Base-by-base conservation (phyloP, 1,140 invertebrate genomes). In the Cydia pomonella region DNA sequence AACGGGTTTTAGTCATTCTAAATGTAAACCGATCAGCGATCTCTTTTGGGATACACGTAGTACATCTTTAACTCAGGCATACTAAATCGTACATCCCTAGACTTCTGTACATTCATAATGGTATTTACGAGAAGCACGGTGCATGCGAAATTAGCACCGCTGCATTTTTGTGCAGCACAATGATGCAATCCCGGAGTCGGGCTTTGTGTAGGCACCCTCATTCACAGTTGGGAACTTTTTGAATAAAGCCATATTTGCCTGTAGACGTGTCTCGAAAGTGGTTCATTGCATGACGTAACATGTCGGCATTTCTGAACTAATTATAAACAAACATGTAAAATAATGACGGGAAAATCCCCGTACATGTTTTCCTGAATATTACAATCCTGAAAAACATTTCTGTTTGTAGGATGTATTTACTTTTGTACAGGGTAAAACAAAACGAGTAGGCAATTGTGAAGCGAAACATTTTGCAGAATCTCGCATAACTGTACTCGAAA, bases 181-280 rank as follows among this genome's bases (percentile, higher is more conserved):
- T 87, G 85, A 89, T 83, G 84, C 80, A 89, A 92, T 90, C 82
- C 82, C 69, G 76, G 78, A 79, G 77, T 81, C 84, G 80, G 78
- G 80, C 86, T 91, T 87, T 90, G 84, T 89, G 75, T 77, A 80
- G 75, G 83, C 84, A 82, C 81, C 76, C 81, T 80, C 80, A 82
- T 86, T 83, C 86, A 81, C 77, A 85, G 87, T 91, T 87, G 87
- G 86, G 83, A 86, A 85, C 83, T 84, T 87, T 87, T 84, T 87
- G 80, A 85, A 89, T 85, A 82, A 87, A 87, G 72, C 75, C 84
- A 85, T 82, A 84, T 88, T 82, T 77, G 77, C 53, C 79, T 82
- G 77, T 81, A 79, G 78, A 75, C 62, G 47, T 73, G 74, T 81
- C 74, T 73, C 71, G 76, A 76, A 82, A 86, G 83, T 84, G 83